Evolutionary conservation across 2,113 vertebrate genomes (phyloP).

Genomic region (Megaleporinus macrocephalus): DNA sequence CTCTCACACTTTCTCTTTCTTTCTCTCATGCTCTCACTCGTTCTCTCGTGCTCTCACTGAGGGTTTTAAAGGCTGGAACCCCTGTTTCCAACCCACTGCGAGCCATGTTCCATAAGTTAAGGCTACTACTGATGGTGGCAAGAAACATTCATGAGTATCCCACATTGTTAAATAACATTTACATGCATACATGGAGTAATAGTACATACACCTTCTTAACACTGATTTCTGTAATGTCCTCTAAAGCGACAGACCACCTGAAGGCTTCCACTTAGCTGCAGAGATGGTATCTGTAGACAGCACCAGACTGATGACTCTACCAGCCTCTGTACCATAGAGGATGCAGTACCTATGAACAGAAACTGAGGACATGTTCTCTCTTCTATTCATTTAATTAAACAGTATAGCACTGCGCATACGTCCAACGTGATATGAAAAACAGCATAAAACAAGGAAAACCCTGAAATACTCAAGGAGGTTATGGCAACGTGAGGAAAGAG

Average conservation of each 20-base stretch:
- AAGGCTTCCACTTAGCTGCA: background rate
- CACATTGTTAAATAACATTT: background rate
- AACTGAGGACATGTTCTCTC: slow-evolving; percentile 15
- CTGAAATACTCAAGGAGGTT: slow-evolving; percentile 62
- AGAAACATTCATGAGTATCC: slow-evolving; percentile 12
- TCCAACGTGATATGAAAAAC: slow-evolving; percentile 75
- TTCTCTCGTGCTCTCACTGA: no score
- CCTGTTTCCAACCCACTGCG: background rate
- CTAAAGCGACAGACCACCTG: background rate
- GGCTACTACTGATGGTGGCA: background rate
- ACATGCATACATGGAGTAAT: background rate
- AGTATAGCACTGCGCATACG: slow-evolving; percentile 73
- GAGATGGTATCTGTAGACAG: background rate
- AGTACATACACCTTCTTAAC: slow-evolving; percentile 7
- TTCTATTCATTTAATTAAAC: slow-evolving; percentile 64
- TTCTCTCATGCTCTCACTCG: no score
- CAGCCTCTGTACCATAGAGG: background rate
- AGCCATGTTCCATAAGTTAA: slow-evolving; percentile 26
- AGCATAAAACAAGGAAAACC: slow-evolving; percentile 56
- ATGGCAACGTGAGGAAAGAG: slow-evolving; percentile 60
- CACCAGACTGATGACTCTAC: background rate
- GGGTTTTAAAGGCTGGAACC: background rate
- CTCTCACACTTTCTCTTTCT: no score
- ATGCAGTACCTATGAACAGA: slow-evolving; percentile 23
- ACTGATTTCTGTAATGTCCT: slow-evolving; percentile 15